A percentile compares a stretch with the other conserved stretches of the same genome.
phyloP scores from a whole-genome alignment of 2,797 vertebrate species.

The Cryptoblepharus egeriae region DNA sequence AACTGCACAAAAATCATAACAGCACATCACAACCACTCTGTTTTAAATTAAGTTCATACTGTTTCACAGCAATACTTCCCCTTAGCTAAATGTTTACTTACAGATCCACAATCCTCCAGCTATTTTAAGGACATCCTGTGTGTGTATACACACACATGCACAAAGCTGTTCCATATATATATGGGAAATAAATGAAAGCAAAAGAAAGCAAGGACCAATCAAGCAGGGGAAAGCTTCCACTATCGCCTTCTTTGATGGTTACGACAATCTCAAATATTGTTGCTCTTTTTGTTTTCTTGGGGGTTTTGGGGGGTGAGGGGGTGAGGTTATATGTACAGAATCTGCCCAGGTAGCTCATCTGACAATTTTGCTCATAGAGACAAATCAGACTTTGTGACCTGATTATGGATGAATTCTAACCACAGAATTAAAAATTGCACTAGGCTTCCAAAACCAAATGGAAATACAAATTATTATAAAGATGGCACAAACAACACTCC shows the following conservation, averaged over 20 bases:
- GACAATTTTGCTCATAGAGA: background rate
- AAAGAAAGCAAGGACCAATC: conserved; percentile 1
- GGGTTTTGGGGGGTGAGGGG: no score
- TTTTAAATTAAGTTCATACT: conserved; percentile 42
- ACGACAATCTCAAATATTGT: fast-evolving
- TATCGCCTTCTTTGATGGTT: conserved; percentile 12
- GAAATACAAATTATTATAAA: conserved; percentile 12
- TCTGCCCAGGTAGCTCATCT: background rate
- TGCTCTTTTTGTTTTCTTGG: background rate
- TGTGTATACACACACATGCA: fast-evolving
- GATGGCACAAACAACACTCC: conserved; percentile 12
- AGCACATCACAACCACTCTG: background rate
- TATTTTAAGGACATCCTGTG: background rate
- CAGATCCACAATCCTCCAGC: background rate
- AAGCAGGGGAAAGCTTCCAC: background rate
- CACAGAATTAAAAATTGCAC: conserved; percentile 13
- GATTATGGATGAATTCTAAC: background rate
- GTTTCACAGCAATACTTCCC: conserved; percentile 36
- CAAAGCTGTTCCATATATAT: background rate
- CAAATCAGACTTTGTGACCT: background rate
- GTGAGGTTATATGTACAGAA: background rate
- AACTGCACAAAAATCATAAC: conserved; percentile 13
- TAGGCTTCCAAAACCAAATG: conserved; percentile 28
- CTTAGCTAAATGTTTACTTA: conserved; percentile 45
- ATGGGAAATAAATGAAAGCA: conserved; percentile 15